A percentile compares a stretch with the other conserved stretches of the same genome.
phyloP scores from a whole-genome alignment of 2,113 vertebrate species.

The Vulpes lagopus region DNA sequence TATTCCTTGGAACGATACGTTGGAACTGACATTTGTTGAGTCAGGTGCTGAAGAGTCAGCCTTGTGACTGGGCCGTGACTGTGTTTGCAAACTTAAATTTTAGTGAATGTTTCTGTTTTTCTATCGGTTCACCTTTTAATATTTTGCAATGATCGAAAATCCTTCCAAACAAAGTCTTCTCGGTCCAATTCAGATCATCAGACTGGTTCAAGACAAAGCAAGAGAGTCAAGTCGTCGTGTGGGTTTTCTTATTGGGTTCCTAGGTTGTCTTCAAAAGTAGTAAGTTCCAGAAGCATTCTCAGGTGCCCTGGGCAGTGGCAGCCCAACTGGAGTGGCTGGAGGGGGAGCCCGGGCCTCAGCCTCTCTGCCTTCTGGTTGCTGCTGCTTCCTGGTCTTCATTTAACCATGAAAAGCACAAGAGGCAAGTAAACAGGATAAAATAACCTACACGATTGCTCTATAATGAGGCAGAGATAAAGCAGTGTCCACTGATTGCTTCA shows the following conservation, averaged over 20 bases:
- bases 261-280: neutral
- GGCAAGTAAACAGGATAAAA: slow-evolving; percentile 53
- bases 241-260: neutral
- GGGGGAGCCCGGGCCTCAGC: neutral
- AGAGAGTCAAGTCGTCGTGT: neutral
- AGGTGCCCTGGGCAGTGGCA: neutral
- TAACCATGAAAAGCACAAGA: neutral
- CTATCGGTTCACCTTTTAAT: neutral
- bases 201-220: neutral
- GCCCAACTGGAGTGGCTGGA: neutral
- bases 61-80: neutral
- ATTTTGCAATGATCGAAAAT: neutral
- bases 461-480: neutral
- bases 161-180: neutral
- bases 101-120: neutral
- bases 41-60: neutral
- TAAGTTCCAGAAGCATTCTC: neutral
- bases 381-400: neutral
- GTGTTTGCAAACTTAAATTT: neutral
- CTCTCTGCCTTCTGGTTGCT: neutral
- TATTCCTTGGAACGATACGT: neutral
- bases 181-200: neutral
- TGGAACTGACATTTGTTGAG: neutral
- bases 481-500: neutral
- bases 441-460: neutral